These are phyloP conservation scores for Phenacoccus solenopsis DNA, from an alignment of 1,140 invertebrate genomes.

Conservation along the genomic window DNA sequence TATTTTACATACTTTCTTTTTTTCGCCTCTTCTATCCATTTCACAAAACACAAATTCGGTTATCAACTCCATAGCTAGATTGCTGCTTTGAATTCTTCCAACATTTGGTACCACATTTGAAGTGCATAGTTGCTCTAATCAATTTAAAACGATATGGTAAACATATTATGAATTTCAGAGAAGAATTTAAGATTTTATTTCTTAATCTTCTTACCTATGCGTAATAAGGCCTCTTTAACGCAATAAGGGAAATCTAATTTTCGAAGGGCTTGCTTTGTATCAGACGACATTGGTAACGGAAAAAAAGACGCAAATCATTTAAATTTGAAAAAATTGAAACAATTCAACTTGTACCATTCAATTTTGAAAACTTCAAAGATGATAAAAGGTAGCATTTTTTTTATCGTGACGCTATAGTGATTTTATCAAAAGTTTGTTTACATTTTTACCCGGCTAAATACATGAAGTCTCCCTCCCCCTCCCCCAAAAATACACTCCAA, in stretches of 20 bases:
- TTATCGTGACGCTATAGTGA: too few species aligned
- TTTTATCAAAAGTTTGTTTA: too few species aligned
- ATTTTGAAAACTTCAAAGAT: too few species aligned
- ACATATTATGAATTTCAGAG: not conserved
- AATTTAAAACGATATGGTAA: not conserved
- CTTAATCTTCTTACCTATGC: not conserved
- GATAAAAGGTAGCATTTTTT: too few species aligned
- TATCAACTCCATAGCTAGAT: slow-evolving; percentile 58
- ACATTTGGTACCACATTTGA: not conserved
- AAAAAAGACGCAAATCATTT: too few species aligned
- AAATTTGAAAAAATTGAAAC: too few species aligned
- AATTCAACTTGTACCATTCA: too few species aligned
- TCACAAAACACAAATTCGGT: slow-evolving; percentile 71
- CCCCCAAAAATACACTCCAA: too few species aligned
- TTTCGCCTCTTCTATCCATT: slow-evolving; percentile 44
- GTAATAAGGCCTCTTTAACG: not conserved
- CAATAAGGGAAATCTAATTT: not conserved
- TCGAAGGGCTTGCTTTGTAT: not conserved
- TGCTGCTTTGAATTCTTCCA: slow-evolving; percentile 21
- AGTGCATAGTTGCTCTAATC: not conserved
- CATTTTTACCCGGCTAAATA: too few species aligned
- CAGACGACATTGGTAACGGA: slow-evolving; percentile 10
- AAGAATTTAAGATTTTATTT: not conserved
- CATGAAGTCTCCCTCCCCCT: too few species aligned
- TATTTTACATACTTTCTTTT: slow-evolving; percentile 26